Evolutionary conservation across 2,113 vertebrate genomes (phyloP).

Genomic region (Isurus oxyrinchus): DNA sequence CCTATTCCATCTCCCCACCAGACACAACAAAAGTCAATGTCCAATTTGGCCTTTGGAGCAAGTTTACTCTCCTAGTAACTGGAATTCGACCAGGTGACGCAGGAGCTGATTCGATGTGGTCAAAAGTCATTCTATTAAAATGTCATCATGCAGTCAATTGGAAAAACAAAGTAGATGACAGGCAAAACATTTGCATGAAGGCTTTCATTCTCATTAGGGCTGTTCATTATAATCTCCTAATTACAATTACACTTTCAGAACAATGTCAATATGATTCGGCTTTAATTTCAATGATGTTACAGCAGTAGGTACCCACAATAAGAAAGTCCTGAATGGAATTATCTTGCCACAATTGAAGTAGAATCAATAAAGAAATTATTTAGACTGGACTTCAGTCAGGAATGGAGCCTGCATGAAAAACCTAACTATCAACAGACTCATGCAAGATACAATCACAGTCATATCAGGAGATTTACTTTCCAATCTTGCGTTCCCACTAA

Average conservation of each 20-base stretch:
- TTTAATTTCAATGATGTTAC: not conserved
- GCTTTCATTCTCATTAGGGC: not conserved
- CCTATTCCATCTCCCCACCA: not conserved
- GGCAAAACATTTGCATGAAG: not conserved
- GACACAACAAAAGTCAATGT: not conserved
- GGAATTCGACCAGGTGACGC: not conserved
- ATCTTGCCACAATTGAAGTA: not conserved
- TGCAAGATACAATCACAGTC: not conserved
- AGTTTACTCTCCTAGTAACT: not conserved
- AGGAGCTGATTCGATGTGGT: not conserved
- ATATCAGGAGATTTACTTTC: not conserved
- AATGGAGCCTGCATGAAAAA: not conserved
- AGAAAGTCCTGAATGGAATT: not conserved
- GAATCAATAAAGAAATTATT: not conserved
- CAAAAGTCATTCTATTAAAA: not conserved
- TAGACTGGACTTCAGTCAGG: not conserved
- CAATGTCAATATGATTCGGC: not conserved
- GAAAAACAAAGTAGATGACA: not conserved
- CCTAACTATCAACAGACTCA: not conserved
- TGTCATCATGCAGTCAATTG: not conserved
- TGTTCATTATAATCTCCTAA: not conserved
- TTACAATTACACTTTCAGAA: slow-evolving; percentile 9
- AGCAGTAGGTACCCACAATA: not conserved
- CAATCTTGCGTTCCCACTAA: not conserved
- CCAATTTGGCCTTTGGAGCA: not conserved